Conservation (phyloP, 2,888 invertebrate genomes). For the Melinopterus prodromus region DNA sequence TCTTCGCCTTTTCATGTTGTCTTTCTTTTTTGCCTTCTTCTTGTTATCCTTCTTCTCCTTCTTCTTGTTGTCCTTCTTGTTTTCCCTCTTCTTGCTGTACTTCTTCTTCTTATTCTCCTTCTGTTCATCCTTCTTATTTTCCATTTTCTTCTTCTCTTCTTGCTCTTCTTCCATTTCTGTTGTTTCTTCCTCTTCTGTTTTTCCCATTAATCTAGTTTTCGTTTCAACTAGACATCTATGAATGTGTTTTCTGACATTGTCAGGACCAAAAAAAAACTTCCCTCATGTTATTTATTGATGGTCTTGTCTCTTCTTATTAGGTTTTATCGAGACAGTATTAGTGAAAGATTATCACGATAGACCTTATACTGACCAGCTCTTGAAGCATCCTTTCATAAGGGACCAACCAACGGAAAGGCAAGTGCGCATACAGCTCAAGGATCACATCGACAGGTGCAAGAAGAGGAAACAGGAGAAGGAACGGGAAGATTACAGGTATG, state of each 20-base stretch:
- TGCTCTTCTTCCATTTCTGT: too few relatives aligned
- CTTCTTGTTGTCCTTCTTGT: too few relatives aligned
- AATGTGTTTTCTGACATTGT: not conserved
- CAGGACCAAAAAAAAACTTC: not conserved
- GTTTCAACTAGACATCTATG: too few relatives aligned
- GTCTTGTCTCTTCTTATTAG: constrained; percentile 47
- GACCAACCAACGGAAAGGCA: constrained; percentile 99
- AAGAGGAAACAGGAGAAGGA: constrained; percentile 92
- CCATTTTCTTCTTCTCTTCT: too few relatives aligned
- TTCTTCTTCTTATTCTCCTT: too few relatives aligned
- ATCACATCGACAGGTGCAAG: constrained; percentile 98
- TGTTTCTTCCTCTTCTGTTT: too few relatives aligned
- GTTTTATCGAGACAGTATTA: constrained; percentile 95
- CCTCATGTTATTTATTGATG: constrained; percentile 22
- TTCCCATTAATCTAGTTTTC: too few relatives aligned
- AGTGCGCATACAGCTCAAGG: constrained; percentile 97
- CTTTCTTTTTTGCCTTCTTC: too few relatives aligned
- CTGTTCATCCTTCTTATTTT: too few relatives aligned
- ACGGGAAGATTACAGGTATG: constrained; percentile 72
- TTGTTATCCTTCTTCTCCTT: too few relatives aligned
- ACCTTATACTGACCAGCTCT: constrained; percentile 96
- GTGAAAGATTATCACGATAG: constrained; percentile 99
- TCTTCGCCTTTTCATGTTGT: too few relatives aligned
- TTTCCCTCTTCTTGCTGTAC: too few relatives aligned
- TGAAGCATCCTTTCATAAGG: constrained; percentile 97